Conservation (phyloP, 2,113 vertebrate species). For the Cephalophus harveyi region DNA sequence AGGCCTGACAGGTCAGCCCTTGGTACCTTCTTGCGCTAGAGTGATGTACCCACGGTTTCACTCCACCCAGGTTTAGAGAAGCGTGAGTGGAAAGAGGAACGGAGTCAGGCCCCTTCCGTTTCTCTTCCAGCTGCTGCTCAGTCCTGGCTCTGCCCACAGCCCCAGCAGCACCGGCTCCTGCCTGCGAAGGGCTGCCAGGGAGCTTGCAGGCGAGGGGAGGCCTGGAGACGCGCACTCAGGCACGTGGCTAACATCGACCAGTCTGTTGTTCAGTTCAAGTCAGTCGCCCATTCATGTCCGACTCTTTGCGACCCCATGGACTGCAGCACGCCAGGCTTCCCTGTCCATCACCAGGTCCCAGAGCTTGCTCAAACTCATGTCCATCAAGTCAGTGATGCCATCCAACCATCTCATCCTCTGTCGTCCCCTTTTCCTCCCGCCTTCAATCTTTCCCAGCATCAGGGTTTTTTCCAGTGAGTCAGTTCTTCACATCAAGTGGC, state of each 20-base stretch:
- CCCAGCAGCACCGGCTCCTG: neutral
- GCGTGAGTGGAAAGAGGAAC: neutral
- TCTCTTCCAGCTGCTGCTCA: neutral
- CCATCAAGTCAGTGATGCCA: rapidly evolving
- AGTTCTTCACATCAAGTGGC: neutral
- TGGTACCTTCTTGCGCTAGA: neutral
- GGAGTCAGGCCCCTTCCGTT: neutral
- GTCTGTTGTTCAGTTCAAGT: neutral
- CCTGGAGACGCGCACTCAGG: neutral
- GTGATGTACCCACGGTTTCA: neutral
- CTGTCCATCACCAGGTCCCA: neutral
- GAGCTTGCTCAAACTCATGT: neutral
- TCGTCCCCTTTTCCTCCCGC: neutral
- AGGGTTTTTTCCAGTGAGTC: neutral
- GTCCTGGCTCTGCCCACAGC: neutral
- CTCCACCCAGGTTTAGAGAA: neutral
- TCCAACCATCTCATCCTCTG: neutral
- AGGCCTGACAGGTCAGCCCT: neutral
- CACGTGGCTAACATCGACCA: neutral
- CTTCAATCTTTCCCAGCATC: neutral
- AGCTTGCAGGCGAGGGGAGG: neutral
- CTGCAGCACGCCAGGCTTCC: neutral
- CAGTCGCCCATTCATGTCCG: neutral
- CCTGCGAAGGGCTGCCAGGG: neutral
- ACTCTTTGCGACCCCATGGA: neutral